Percentiles rank a stretch among this genome's conserved stretches.
Evolutionary conservation across 2,888 invertebrate genomes (phyloP).

Genomic region (Iselma pallidipennis): DNA sequence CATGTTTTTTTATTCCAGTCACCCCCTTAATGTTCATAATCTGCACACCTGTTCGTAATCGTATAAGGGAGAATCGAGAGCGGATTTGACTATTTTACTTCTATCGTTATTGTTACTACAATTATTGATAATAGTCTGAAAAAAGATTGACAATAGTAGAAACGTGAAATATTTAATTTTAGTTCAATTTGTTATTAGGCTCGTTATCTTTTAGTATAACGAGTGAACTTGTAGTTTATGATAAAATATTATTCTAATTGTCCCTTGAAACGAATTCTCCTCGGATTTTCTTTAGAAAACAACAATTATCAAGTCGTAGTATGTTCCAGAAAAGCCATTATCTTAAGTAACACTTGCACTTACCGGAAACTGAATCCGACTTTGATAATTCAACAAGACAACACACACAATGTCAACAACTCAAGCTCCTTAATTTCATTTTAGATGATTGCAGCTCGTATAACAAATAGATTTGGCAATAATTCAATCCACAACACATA

Average conservation of each 20-base stretch:
- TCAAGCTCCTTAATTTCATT: slow-evolving; percentile 22
- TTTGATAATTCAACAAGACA: slow-evolving; percentile 38
- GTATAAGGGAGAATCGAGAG: background rate
- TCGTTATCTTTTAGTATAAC: slow-evolving; percentile 5
- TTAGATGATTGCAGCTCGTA: background rate
- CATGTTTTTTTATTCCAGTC: background rate
- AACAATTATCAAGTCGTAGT: background rate
- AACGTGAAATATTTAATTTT: no score
- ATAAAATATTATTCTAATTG: background rate
- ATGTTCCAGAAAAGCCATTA: slow-evolving; percentile 33
- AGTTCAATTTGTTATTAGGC: slow-evolving; percentile 9
- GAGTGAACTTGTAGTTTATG: background rate
- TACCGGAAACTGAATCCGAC: slow-evolving; percentile 32
- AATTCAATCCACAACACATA: background rate
- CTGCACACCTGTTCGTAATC: slow-evolving; percentile 5
- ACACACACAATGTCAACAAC: slow-evolving; percentile 2
- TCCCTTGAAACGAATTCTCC: background rate
- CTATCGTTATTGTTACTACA: background rate
- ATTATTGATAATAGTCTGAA: no score
- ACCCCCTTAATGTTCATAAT: background rate
- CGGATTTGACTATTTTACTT: background rate
- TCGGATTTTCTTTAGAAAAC: slow-evolving; percentile 15
- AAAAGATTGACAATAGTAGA: no score
- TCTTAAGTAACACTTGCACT: slow-evolving; percentile 37
- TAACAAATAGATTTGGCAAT: background rate